Evolutionary conservation across 1,140 invertebrate species (phyloP).

Genomic region (Berghia stephanieae): DNA sequence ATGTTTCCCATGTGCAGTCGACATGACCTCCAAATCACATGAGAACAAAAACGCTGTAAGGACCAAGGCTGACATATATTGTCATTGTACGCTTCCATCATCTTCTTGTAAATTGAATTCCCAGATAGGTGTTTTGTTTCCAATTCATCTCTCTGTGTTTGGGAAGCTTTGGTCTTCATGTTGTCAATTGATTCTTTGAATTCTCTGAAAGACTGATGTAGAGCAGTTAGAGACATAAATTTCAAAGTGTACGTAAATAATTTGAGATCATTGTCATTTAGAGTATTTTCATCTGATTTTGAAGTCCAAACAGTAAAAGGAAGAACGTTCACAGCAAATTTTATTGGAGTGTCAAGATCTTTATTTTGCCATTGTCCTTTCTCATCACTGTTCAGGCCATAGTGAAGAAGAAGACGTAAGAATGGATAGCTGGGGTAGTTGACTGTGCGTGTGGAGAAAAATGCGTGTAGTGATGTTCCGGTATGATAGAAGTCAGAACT

Average conservation of each 20-base stretch:
- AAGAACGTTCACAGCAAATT: constrained; percentile 27
- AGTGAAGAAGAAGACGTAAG: constrained; percentile 40
- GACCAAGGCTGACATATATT: not conserved
- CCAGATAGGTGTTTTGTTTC: not conserved
- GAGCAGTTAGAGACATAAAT: constrained; percentile 6
- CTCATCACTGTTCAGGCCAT: constrained; percentile 48
- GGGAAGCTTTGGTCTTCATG: not conserved
- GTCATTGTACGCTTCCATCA: not conserved
- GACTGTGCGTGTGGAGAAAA: not conserved
- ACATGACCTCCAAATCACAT: constrained; percentile 28
- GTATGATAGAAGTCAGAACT: not conserved
- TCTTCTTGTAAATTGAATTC: not conserved
- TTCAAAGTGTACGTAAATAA: constrained; percentile 12
- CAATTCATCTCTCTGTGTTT: not conserved
- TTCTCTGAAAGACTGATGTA: constrained; percentile 13
- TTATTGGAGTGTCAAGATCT: not conserved
- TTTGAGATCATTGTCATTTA: constrained; percentile 1
- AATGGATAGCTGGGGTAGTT: not conserved
- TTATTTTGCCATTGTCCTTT: not conserved
- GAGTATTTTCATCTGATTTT: not conserved
- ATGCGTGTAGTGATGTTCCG: constrained; percentile 17
- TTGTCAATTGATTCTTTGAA: not conserved
- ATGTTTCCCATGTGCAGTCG: constrained; percentile 28
- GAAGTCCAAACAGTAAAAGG: constrained; percentile 23
- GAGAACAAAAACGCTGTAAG: constrained; percentile 32